Base-by-base conservation (phyloP, 2,888 invertebrate species). In the Lasiommata megera region DNA sequence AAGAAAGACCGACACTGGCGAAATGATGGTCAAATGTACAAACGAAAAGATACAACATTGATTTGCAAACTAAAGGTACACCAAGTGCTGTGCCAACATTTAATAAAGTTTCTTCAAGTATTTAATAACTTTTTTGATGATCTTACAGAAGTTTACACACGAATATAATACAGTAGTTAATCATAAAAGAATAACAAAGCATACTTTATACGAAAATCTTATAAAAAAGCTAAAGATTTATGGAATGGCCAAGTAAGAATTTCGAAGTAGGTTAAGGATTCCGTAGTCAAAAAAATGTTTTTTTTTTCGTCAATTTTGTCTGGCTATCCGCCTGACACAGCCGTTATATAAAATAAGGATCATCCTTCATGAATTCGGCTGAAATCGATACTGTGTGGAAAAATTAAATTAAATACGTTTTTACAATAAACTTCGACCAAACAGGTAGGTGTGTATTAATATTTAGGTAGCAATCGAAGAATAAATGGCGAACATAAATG, bases 1-100 rank as follows among this genome's bases (percentile, higher is more conserved):
- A 52, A 37, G 34, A 36, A 56, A 72, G 76, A 23, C 23, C 23
- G 75, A 84, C 76, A 80, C 79, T 80, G 52, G 58, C 84, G 72
- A 83, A 85, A 86, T 79, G 65, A 85, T 82, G 79, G 70, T 73
- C 73, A 73, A 84, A 76, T 74, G 79, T 79, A 88, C 84, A 88
- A 83, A 88, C 80, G 83, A 77, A 44, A 47, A 36, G 7, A 41
- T 82, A 89, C 89, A 84, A 90, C 90, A 90, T 73, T 85, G 82
- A 88, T 80, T 83, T 83, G 86, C 89, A 85, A 88, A 85, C 79
- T 78, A 82, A 85, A 85, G 80, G 75, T 75, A 82, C 77, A 84
- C 78, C 82, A 75, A 81, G 82, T 86, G 81, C 86, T 84, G 82
- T 86, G 83, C 76, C 81, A 83, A 83, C 76, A 79, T 55, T 57